Evolutionary conservation across 2,888 invertebrate species (phyloP).

Genomic region (Erebia epiphron): DNA sequence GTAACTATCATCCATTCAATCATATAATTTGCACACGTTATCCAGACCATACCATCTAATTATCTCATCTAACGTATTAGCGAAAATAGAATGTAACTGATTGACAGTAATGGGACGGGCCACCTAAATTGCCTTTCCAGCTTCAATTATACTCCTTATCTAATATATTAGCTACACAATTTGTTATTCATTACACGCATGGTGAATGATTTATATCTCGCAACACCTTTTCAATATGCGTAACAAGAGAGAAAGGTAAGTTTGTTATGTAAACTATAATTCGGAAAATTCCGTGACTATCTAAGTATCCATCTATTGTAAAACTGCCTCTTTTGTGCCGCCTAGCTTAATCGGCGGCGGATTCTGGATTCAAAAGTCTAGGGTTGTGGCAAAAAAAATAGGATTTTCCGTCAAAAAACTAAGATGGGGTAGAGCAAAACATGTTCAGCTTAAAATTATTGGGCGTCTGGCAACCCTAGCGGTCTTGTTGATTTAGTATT

Average conservation of each 20-base stretch:
- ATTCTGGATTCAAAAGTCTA: no score
- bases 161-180: conserved; percentile 43
- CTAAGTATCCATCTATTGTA: background rate
- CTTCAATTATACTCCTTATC: conserved; percentile 41
- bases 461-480: no score
- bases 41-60: no score
- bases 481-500: no score
- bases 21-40: background rate
- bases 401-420: no score
- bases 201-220: conserved; percentile 53
- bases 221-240: conserved; percentile 32
- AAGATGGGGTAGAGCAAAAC: no score
- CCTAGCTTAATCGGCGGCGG: no score
- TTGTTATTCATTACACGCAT: conserved; percentile 49
- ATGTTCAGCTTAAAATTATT: no score
- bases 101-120: conserved; percentile 39
- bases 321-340: no score
- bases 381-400: no score
- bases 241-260: conserved; percentile 36
- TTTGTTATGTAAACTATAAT: conserved; percentile 27
- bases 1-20: background rate
- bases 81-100: conserved; percentile 32
- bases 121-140: conserved; percentile 31
- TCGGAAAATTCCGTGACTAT: conserved; percentile 1
- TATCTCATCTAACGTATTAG: conserved; percentile 14